These are phyloP conservation scores for Octomys mimax DNA, from an alignment of 2,797 vertebrate genomes.

Conservation along the genomic window DNA sequence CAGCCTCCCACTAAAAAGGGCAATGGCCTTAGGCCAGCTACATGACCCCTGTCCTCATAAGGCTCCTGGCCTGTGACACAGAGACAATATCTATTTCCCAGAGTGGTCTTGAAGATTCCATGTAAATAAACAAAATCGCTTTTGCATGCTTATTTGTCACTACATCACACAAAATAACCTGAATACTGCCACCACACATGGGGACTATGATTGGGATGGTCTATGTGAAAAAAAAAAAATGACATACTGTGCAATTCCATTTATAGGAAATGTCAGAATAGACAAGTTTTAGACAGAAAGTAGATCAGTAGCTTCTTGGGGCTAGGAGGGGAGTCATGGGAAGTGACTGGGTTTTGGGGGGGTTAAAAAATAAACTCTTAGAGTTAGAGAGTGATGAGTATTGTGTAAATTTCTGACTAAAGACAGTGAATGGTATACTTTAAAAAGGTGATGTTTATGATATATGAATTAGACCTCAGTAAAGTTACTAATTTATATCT, in stretches of 20 bases:
- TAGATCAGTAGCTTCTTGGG: background rate
- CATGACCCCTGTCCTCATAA: background rate
- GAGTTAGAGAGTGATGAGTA: background rate
- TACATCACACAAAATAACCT: conserved; percentile 1
- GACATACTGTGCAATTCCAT: background rate
- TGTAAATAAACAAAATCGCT: background rate
- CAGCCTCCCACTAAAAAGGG: background rate
- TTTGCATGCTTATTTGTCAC: background rate
- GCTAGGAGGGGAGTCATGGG: too few relatives aligned
- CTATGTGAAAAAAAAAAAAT: conserved; percentile 44
- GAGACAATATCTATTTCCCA: background rate
- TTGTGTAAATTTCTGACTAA: conserved; percentile 4
- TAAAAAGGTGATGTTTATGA: background rate
- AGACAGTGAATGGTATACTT: background rate
- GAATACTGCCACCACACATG: background rate
- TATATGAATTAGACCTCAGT: background rate
- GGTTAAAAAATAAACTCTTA: background rate
- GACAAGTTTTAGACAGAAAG: background rate
- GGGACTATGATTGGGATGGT: background rate
- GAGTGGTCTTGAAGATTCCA: background rate
- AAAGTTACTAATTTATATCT: background rate
- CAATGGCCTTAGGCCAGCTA: background rate
- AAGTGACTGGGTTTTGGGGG: background rate
- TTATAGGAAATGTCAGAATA: background rate
- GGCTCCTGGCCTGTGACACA: background rate